These are phyloP conservation scores for Progne subis DNA, from an alignment of 2,113 vertebrate species.

Conservation along the genomic window DNA sequence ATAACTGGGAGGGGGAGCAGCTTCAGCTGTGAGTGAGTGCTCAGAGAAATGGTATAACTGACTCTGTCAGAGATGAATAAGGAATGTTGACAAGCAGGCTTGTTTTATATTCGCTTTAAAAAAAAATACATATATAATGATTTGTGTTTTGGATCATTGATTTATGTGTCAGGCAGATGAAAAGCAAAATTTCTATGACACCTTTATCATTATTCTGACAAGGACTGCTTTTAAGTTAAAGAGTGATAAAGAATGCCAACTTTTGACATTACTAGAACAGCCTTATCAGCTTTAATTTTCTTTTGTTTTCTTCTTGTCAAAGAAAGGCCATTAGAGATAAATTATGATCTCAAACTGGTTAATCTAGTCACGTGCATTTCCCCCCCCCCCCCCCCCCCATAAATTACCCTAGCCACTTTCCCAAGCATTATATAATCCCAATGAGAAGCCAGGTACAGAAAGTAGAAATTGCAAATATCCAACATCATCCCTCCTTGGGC, in stretches of 20 bases:
- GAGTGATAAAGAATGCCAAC: constrained; percentile 69
- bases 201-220: constrained; percentile 73
- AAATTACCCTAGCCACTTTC: constrained; percentile 27
- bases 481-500: rapidly evolving
- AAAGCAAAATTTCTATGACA: constrained; percentile 72
- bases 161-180: constrained; percentile 75
- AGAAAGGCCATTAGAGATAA: constrained; percentile 59
- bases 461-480: neutral
- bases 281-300: constrained; percentile 61
- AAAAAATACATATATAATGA: constrained; percentile 57
- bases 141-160: constrained; percentile 66
- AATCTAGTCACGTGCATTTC: constrained; percentile 3
- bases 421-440: neutral
- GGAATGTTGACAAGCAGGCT: neutral
- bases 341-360: constrained; percentile 65
- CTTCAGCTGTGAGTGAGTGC: constrained; percentile 44
- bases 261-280: constrained; percentile 69
- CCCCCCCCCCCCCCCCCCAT: too few species aligned
- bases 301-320: constrained; percentile 56
- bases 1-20: constrained; percentile 62
- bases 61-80: constrained; percentile 20
- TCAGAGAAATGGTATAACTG: constrained; percentile 36
- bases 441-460: neutral
- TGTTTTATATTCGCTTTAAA: constrained; percentile 26
- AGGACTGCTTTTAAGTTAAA: constrained; percentile 75